A percentile compares a stretch with the other conserved stretches of the same genome.
Conservation (phyloP, 1,140 invertebrate genomes). For the Epicauta chinensis region DNA sequence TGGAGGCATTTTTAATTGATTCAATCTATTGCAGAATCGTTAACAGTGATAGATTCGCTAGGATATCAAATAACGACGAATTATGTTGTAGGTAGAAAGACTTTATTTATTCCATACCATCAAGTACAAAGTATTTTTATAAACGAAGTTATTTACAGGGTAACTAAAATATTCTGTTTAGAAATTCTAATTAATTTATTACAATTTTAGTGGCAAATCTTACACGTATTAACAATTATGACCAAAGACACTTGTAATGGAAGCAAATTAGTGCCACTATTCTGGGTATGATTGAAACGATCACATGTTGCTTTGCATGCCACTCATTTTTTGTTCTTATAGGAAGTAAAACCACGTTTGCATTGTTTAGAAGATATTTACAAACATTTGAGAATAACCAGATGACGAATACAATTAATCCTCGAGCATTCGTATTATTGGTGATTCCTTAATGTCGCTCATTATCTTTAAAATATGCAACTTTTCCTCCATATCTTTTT, state of each 20-base stretch:
- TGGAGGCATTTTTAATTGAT: no score
- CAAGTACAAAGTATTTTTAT: constrained; percentile 52
- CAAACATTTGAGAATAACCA: constrained; percentile 3
- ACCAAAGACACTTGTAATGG: not conserved
- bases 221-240: not conserved
- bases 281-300: no score
- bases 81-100: constrained; percentile 39
- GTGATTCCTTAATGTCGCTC: no score
- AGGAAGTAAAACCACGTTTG: constrained; percentile 12
- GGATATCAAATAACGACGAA: constrained; percentile 47
- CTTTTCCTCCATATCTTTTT: no score
- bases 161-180: constrained; percentile 26
- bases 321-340: no score
- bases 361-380: constrained; percentile 20
- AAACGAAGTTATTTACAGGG: constrained; percentile 55
- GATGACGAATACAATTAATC: no score
- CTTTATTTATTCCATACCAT: constrained; percentile 47
- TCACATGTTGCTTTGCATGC: no score
- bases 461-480: no score
- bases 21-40: constrained; percentile 40
- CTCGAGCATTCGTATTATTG: no score
- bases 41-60: constrained; percentile 48
- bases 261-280: not conserved
- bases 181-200: not conserved
- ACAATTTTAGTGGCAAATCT: not conserved